Evolutionary conservation across 2,888 invertebrate genomes (phyloP), one percentile per base, ranked within the genome.

Genomic region (Beris morrisii): DNA sequence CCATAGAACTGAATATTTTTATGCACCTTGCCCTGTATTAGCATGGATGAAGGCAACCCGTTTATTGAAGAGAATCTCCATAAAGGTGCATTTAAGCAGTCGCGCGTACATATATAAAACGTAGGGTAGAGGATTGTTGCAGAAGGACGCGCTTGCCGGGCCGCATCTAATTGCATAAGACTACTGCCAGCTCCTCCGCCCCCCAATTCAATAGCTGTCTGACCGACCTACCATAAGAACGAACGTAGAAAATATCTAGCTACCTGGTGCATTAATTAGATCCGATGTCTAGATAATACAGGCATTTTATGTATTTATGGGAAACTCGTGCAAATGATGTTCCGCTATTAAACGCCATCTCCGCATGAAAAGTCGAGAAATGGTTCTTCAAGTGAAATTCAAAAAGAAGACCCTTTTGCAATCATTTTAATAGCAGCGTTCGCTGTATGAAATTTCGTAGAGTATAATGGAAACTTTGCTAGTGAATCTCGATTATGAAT

Each of bases 241-340:
- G 15, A 50, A 32, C 48, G 46, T 48, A 31, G 46, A 59, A 61
- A 50, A 52, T 13, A 50, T 50, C 22, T 38, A 52, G 50, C 50
- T 61, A 52, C 45, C 55, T 54, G 53, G 32, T 53, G 64, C 53
- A 64, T 64, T 64, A 64, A 64, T 53, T 53, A 65, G 67, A 67
- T 67, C 55, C 53, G 53, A 53, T 45, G 67, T 64, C 59, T 38
- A 67, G 67, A 67, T 67, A 64, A 38, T 58, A 52, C 48, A 48
- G 64, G 48, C 48, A 59, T 58, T 67, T 65, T 53, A 44, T 59
- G 54, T 67, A 67, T 67, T 65, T 67, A 67, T 64, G 67, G 58
- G 64, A 54, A 57, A 57, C 64, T 64, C 65, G 57, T 67, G 67
- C 64, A 65, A 67, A 67, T 65, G 59, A 67, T 67, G 65, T 58